Evolutionary conservation across 1,140 invertebrate genomes (phyloP).

Genomic region (Nasonia giraulti): DNA sequence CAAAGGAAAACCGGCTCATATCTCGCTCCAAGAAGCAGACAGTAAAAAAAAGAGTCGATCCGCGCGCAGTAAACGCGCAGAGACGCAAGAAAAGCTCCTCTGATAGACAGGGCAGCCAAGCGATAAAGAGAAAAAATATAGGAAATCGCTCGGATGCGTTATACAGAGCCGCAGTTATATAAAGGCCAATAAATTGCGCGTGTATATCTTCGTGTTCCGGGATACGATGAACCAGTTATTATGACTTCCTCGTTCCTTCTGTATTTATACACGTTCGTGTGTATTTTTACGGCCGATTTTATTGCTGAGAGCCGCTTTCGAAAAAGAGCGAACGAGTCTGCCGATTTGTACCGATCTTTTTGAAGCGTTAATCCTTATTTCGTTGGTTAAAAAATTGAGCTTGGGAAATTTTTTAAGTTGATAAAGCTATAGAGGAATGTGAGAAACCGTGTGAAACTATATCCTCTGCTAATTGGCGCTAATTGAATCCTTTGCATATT

Average conservation of each 20-base stretch:
- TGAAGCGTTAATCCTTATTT: too few species aligned
- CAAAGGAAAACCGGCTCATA: background rate
- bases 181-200: background rate
- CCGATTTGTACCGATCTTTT: background rate
- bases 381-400: too few species aligned
- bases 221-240: slow-evolving; percentile 13
- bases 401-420: too few species aligned
- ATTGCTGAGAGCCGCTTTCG: too few species aligned
- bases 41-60: background rate
- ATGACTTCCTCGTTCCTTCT: slow-evolving; percentile 14
- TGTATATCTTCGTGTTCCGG: background rate
- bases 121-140: background rate
- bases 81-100: background rate
- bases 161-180: background rate
- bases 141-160: background rate
- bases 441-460: background rate
- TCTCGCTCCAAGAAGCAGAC: background rate
- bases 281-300: background rate
- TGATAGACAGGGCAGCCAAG: too few species aligned
- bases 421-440: too few species aligned
- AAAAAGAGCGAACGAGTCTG: background rate
- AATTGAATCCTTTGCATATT: background rate
- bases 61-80: too few species aligned
- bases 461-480: background rate
- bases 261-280: background rate